Conservation (phyloP, 2,888 invertebrate genomes). For the Brachypalpus laphriformis region DNA sequence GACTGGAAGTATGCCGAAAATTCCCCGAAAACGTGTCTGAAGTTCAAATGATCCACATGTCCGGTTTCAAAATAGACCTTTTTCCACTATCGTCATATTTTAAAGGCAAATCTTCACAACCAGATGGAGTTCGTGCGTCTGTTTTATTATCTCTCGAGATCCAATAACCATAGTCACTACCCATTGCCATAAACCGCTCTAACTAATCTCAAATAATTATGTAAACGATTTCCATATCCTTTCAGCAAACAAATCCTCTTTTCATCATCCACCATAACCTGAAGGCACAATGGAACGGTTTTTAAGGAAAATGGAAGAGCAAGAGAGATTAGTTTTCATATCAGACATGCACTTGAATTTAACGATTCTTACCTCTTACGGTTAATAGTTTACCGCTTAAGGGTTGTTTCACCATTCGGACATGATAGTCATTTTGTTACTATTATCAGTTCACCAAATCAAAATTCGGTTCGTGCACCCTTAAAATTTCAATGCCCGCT, state of each 20-base stretch:
- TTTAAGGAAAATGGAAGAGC: background rate
- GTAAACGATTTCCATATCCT: conserved; percentile 33
- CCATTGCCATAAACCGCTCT: background rate
- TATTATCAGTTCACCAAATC: conserved; percentile 32
- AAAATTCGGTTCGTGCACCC: conserved; percentile 31
- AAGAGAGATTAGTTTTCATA: background rate
- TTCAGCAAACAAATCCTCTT: conserved; percentile 26
- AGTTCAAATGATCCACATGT: too few relatives aligned
- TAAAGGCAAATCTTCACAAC: too few relatives aligned
- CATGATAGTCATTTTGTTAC: conserved; percentile 41
- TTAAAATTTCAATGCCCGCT: background rate
- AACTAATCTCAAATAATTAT: conserved; percentile 29
- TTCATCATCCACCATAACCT: conserved; percentile 29
- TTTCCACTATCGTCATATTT: too few relatives aligned
- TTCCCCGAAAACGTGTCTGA: too few relatives aligned
- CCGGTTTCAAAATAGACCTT: too few relatives aligned
- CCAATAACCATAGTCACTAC: conserved; percentile 13
- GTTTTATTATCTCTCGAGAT: conserved; percentile 17
- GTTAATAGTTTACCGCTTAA: conserved; percentile 38
- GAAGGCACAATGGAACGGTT: background rate
- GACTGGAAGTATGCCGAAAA: too few relatives aligned
- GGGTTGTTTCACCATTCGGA: conserved; percentile 33
- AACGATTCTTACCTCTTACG: conserved; percentile 13
- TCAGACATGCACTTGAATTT: conserved; percentile 18
- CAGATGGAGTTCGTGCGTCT: background rate